Evolutionary conservation across 2,888 invertebrate genomes (phyloP), one percentile per base, ranked within the genome.

Genomic region (Seira sanloemensis): DNA sequence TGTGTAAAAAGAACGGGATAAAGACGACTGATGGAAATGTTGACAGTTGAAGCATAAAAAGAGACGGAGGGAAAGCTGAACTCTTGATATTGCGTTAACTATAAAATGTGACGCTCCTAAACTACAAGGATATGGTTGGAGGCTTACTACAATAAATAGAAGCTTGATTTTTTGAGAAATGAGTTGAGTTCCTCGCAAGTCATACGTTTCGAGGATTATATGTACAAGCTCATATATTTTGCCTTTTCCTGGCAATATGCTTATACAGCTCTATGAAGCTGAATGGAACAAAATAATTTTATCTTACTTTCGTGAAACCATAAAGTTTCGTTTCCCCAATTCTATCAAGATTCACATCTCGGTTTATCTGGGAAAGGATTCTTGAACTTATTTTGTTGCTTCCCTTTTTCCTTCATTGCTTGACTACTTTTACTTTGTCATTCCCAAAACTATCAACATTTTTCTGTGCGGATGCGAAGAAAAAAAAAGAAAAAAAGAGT

Each of bases 231-330:
- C 23, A 7, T 21, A 23, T 19, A 19, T 66, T 66, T 66, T 66
- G 5, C 12, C 68, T 68, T 68, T 1, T 9, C 26, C n/a, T 68
- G 26, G 16, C 37, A 7, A 7, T 37, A 37, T 68, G 9, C 16
- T 21, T 21, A 71, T 27, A 27, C 71, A 46, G 50, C 46, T 37
- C 24, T 21, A 16, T 19, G 12, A 4, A 72, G 72, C 12, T 37
- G 37, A 7, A 37, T 12, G 4, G 12, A 37, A 12, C 37, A 37
- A 37, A 37, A 37, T 26, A 80, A 77, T n/a, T n/a, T 86, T 82
- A 79, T 86, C 83, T 85, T 82, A 66, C 4, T 72, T 85, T 74
- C 80, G 25, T 65, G 83, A 85, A 86, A 85, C 86, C 85, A 83
- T 80, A 85, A 86, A 83, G 78, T 80, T 72, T 78, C 83, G 26